phyloP scores from a whole-genome alignment of 2,888 invertebrate species.

The Hyposoter didymator region DNA sequence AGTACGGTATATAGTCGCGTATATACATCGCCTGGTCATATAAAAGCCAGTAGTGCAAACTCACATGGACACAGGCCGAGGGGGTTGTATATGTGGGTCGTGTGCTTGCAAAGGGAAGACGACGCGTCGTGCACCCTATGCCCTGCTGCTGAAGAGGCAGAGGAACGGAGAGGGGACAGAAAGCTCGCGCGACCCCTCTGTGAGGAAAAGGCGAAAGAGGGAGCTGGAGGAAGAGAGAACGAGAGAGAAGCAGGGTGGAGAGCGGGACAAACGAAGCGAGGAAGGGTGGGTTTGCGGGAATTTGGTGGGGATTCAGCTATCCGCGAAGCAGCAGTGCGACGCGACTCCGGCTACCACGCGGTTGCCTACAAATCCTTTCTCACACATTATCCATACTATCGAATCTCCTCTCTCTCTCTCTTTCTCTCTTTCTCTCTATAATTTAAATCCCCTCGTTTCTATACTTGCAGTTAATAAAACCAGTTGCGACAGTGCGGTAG shows the following conservation, averaged over 20 bases:
- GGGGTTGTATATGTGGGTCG: constrained; percentile 54
- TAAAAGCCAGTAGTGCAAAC: constrained; percentile 18
- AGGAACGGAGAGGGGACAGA: constrained; percentile 39
- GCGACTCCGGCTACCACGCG: constrained; percentile 81
- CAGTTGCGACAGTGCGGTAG: neutral
- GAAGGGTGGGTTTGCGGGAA: constrained; percentile 62
- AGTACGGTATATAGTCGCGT: no score
- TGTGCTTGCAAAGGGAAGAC: constrained; percentile 58
- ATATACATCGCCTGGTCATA: neutral
- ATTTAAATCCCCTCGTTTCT: neutral
- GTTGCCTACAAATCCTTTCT: constrained; percentile 74
- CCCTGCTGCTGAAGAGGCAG: constrained; percentile 28
- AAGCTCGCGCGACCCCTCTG: constrained; percentile 60
- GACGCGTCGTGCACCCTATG: constrained; percentile 58
- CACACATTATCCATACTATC: constrained; percentile 60
- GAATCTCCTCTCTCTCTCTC: constrained; percentile 59
- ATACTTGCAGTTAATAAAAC: neutral
- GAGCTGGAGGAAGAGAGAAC: constrained; percentile 46
- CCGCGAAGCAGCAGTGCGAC: constrained; percentile 82
- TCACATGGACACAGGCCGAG: neutral
- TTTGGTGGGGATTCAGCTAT: constrained; percentile 72
- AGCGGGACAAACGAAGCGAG: constrained; percentile 67
- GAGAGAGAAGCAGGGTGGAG: constrained; percentile 60
- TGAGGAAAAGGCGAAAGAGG: constrained; percentile 48
- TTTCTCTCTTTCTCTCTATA: constrained; percentile 13